These are phyloP conservation scores for Acanthopleura granulata DNA, from an alignment of 2,888 invertebrate genomes.

Conservation along the genomic window DNA sequence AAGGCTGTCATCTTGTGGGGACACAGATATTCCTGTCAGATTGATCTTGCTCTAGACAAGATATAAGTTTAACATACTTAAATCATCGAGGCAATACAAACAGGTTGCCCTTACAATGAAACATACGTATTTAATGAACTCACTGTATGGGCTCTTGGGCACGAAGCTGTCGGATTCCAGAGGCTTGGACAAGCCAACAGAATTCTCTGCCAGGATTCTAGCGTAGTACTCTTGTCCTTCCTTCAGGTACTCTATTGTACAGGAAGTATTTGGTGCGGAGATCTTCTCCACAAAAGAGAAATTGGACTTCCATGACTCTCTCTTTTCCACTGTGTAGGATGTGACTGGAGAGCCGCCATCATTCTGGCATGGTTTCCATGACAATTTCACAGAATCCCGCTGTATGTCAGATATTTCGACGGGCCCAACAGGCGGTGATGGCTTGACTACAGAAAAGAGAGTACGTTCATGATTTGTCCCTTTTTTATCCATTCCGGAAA, in stretches of 20 bases:
- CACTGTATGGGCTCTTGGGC: slow-evolving; percentile 60
- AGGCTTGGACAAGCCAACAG: slow-evolving; percentile 86
- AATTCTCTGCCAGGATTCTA: slow-evolving; percentile 87
- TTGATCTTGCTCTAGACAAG: too few species aligned
- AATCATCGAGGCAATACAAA: too few species aligned
- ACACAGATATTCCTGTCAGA: too few species aligned
- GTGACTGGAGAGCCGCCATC: slow-evolving; percentile 86
- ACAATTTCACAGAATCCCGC: slow-evolving; percentile 43
- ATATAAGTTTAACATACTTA: too few species aligned
- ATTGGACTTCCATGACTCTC: slow-evolving; percentile 71
- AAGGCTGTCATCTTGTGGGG: too few species aligned
- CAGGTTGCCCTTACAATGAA: too few species aligned
- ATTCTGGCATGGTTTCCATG: slow-evolving; percentile 67
- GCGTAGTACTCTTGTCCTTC: slow-evolving; percentile 88
- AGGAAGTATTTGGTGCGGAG: slow-evolving; percentile 34
- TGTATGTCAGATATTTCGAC: slow-evolving; percentile 49
- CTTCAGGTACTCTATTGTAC: slow-evolving; percentile 74
- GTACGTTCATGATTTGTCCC: too few species aligned
- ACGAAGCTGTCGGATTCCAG: slow-evolving; percentile 49
- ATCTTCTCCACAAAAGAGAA: slow-evolving; percentile 51
- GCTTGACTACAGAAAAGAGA: slow-evolving; percentile 39
- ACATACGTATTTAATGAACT: slow-evolving; percentile 41
- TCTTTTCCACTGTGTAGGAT: slow-evolving; percentile 84
- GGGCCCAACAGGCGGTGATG: slow-evolving; percentile 56
- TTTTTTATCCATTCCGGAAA: too few species aligned